Percentiles rank a stretch among this genome's conserved stretches.
Conservation (phyloP, 1,140 invertebrate genomes). For the Dendroctonus ponderosae region DNA sequence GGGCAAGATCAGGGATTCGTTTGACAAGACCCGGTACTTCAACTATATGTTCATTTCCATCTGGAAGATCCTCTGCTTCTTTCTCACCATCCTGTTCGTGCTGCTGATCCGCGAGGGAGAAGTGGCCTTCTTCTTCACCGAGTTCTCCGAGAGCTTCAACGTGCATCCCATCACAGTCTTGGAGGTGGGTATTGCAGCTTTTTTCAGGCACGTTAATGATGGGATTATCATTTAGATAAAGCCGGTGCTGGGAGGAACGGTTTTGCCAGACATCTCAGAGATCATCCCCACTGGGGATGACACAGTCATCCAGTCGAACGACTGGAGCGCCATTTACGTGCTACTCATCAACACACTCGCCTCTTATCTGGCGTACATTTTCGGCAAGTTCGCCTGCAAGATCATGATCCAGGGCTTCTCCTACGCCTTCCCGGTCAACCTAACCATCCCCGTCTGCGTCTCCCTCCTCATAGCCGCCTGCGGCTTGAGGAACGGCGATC, state of each 20-base stretch:
- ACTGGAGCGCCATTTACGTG: constrained; percentile 75
- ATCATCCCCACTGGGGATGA: constrained; percentile 70
- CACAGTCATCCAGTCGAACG: constrained; percentile 64
- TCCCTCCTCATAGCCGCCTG: constrained; percentile 86
- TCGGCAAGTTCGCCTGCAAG: constrained; percentile 94
- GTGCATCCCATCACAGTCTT: constrained; percentile 76
- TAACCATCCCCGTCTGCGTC: constrained; percentile 78
- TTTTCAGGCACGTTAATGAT: background rate
- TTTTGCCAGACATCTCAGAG: constrained; percentile 72
- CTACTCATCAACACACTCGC: constrained; percentile 78
- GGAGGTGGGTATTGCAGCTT: constrained; percentile 56
- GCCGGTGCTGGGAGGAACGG: constrained; percentile 54
- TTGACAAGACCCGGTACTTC: constrained; percentile 81
- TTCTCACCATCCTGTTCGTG: constrained; percentile 71
- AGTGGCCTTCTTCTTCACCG: constrained; percentile 73
- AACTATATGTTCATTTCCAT: constrained; percentile 84
- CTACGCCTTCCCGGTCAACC: constrained; percentile 91
- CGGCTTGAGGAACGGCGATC: constrained; percentile 79
- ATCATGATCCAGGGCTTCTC: constrained; percentile 95
- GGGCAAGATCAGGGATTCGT: constrained; percentile 76
- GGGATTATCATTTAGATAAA: constrained; percentile 52
- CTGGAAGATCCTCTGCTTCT: constrained; percentile 84
- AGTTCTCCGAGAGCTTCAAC: constrained; percentile 72
- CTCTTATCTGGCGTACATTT: constrained; percentile 86
- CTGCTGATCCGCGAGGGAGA: constrained; percentile 73